Percentiles rank a stretch among this genome's conserved stretches.
These are phyloP conservation scores for Reticulitermes speratus DNA, from an alignment of 1,140 invertebrate species.

Conservation along the genomic window DNA sequence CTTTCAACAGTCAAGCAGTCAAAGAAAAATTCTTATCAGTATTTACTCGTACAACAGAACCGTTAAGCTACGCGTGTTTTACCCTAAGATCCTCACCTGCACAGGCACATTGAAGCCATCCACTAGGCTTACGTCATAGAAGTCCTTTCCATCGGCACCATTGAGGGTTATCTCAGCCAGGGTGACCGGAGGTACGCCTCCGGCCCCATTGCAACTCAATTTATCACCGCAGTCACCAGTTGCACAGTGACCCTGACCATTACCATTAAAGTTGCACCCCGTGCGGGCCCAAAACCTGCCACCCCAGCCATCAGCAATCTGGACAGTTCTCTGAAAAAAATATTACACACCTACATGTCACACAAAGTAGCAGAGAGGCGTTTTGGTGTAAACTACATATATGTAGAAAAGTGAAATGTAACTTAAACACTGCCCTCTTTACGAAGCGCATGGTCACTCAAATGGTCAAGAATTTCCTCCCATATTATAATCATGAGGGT, in stretches of 20 bases:
- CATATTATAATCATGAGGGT: no score
- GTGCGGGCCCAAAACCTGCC: conserved; percentile 50
- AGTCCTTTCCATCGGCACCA: conserved; percentile 45
- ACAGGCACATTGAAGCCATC: conserved; percentile 48
- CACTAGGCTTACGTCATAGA: conserved; percentile 51
- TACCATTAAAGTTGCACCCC: conserved; percentile 43
- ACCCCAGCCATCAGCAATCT: conserved; percentile 42
- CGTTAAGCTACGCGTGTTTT: no score
- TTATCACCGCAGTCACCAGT: conserved; percentile 49
- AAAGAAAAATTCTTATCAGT: no score
- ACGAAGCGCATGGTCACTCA: no score
- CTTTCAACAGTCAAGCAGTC: no score
- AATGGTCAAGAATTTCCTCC: no score
- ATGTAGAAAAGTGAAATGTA: no score
- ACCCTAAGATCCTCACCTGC: background rate
- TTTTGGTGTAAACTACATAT: no score
- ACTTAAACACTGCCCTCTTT: no score
- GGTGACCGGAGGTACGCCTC: conserved; percentile 49
- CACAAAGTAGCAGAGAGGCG: no score
- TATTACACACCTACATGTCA: background rate
- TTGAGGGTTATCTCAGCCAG: conserved; percentile 50
- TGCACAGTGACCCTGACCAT: conserved; percentile 42
- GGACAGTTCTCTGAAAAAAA: conserved; percentile 19
- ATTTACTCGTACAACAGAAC: no score
- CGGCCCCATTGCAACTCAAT: conserved; percentile 46